These are phyloP conservation scores for Micromesistius poutassou DNA, from an alignment of 2,797 vertebrate species.

Conservation along the genomic window DNA sequence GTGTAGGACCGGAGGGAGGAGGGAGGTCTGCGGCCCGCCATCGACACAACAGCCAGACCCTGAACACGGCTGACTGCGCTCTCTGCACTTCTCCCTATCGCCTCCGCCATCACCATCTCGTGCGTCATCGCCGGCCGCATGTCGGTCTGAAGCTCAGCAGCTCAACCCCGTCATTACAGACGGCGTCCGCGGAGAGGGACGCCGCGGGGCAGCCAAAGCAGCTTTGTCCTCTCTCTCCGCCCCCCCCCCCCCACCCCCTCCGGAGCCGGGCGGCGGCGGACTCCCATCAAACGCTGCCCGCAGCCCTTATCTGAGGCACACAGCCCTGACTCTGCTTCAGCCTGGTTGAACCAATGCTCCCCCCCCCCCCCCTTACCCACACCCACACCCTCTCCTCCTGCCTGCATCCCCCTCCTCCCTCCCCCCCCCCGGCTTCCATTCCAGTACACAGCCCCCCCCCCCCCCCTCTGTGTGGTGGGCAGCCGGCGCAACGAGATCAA, in stretches of 20 bases:
- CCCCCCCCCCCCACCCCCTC: too few species aligned
- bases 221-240: slow-evolving; percentile 49
- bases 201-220: slow-evolving; percentile 15
- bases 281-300: slow-evolving; percentile 64
- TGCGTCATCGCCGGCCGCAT: slow-evolving; percentile 67
- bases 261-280: slow-evolving; percentile 40
- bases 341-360: slow-evolving; percentile 49
- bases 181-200: slow-evolving; percentile 52
- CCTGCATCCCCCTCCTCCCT: too few species aligned
- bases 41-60: slow-evolving; percentile 36
- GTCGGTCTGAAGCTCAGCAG: slow-evolving; percentile 57
- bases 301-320: slow-evolving; percentile 64
- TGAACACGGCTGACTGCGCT: slow-evolving; percentile 39
- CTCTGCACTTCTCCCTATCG: not conserved
- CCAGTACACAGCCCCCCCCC: slow-evolving; percentile 34
- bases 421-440: slow-evolving; percentile 21
- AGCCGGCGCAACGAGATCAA: slow-evolving; percentile 59
- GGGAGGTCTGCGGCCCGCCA: slow-evolving; percentile 22
- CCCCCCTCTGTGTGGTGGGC: slow-evolving; percentile 39
- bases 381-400: too few species aligned
- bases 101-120: slow-evolving; percentile 34
- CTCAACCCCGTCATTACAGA: slow-evolving; percentile 70
- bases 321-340: slow-evolving; percentile 61
- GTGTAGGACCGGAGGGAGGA: slow-evolving; percentile 24
- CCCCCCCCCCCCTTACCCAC: not conserved